Base-by-base conservation (phyloP, 1,140 invertebrate genomes). In the Globodera ellingtonae region DNA sequence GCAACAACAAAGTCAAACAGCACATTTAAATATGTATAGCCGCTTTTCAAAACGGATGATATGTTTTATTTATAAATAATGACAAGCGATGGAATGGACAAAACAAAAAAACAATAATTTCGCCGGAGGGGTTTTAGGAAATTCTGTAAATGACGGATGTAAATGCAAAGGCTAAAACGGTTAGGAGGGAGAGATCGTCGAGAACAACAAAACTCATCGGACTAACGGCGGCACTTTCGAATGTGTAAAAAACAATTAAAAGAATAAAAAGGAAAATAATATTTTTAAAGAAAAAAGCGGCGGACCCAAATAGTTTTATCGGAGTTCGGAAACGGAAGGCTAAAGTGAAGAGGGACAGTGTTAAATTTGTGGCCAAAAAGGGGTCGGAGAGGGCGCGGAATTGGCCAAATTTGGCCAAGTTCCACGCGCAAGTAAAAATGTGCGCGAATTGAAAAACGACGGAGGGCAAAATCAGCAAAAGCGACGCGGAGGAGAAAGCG, bases 351-450 rank as follows among this genome's bases (percentile, higher is more conserved):
- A 59, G 56, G 18, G 56, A 59, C 56, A 59, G 1, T 15, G 56
- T 6, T 1, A 59, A 59, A 59, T 59, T 59, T 0, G 56, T 15
- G 56, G 15, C 56, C 13, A 59, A 59, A 59, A 59, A 59, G 0
- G 56, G 56, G 56, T 59, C 15, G 56, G 56, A 59, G 15, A 59
- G 56, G 15, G 56, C 10, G 13, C 56, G 18, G 18, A 59, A 52
- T 74, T 74, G 52, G 15, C 48, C 48, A 74, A 52, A 74, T n/a
- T 56, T 74, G 56, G 65, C 46, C 56, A 50, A 56, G 44, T 74
- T 74, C 72, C 72, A 74, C 3, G 65, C 46, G n/a, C 46, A 74
- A 74, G 56, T 65, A 7, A 74, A 56, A 74, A 47, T 56, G 56
- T 21, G 65, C n/a, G 72, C 48, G 4, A 74, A 18, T 56, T 74